These are phyloP conservation scores for Amniataba percoides DNA, from an alignment of 2,797 vertebrate genomes.

Conservation along the genomic window DNA sequence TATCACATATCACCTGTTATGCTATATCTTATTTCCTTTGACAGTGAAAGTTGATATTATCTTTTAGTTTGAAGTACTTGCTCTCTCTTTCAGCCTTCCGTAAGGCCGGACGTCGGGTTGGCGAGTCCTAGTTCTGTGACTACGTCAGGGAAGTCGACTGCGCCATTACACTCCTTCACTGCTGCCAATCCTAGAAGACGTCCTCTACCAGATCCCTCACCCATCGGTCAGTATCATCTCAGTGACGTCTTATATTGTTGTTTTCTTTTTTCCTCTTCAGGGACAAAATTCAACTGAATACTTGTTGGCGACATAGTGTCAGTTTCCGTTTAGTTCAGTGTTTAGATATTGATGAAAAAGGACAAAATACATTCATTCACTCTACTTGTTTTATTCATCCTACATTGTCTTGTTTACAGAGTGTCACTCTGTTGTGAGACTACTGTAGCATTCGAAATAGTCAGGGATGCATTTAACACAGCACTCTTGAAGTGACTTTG, in stretches of 20 bases:
- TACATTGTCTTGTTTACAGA: neutral
- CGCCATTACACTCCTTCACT: conserved; percentile 91
- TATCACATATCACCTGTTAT: neutral
- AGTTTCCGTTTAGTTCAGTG: neutral
- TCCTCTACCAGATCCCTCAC: conserved; percentile 89
- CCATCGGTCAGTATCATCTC: conserved; percentile 87
- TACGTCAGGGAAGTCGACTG: conserved; percentile 89
- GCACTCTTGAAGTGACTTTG: neutral
- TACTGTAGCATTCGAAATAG: neutral
- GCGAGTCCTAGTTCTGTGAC: conserved; percentile 88
- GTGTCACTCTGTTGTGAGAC: neutral
- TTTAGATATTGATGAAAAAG: neutral
- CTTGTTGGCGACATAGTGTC: neutral
- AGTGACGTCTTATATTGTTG: neutral
- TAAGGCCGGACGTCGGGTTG: conserved; percentile 89
- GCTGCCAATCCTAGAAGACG: conserved; percentile 92
- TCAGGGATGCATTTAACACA: neutral
- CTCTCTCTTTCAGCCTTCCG: conserved; percentile 85
- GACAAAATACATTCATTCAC: neutral
- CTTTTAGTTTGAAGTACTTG: conserved; percentile 11
- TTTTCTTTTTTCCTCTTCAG: neutral
- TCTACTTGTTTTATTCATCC: neutral
- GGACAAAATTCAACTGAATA: neutral
- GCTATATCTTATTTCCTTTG: neutral
- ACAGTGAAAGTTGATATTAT: neutral